Conservation (phyloP, 2,113 vertebrate genomes). For the Baryphthengus martii region DNA sequence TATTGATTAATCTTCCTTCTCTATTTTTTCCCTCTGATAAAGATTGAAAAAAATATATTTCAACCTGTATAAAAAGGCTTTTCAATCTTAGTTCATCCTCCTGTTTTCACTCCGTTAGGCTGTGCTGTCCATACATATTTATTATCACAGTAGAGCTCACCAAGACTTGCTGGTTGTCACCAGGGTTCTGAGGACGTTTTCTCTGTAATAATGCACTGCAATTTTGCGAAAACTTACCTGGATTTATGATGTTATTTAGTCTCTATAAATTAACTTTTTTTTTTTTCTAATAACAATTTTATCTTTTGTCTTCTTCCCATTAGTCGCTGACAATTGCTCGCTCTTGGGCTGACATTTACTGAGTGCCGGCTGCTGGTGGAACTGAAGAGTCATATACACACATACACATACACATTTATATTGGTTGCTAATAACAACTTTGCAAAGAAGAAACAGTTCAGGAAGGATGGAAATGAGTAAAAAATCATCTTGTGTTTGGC, state of each 20-base stretch:
- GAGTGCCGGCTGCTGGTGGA: background rate
- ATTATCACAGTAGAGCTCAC: background rate
- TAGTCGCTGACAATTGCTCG: rapidly evolving
- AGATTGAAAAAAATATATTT: background rate
- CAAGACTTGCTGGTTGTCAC: background rate
- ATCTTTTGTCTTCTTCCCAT: background rate
- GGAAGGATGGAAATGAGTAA: background rate
- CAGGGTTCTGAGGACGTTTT: background rate
- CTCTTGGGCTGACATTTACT: background rate
- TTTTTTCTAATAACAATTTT: background rate
- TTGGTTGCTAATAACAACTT: background rate
- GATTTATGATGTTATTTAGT: background rate
- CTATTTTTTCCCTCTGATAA: rapidly evolving
- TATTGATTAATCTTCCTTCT: background rate
- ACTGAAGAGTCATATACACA: background rate
- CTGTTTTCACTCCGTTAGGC: background rate
- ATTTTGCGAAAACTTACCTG: background rate
- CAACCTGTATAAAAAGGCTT: background rate
- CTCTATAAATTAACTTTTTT: background rate
- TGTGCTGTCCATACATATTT: background rate
- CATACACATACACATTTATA: too few relatives aligned
- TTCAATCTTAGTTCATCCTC: background rate
- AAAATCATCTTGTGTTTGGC: rapidly evolving
- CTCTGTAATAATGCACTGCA: background rate
- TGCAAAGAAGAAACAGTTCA: background rate